Percentiles rank a stretch among this genome's conserved stretches.
These are phyloP conservation scores for Brachyptera risi DNA, from an alignment of 2,888 invertebrate genomes.

Conservation along the genomic window DNA sequence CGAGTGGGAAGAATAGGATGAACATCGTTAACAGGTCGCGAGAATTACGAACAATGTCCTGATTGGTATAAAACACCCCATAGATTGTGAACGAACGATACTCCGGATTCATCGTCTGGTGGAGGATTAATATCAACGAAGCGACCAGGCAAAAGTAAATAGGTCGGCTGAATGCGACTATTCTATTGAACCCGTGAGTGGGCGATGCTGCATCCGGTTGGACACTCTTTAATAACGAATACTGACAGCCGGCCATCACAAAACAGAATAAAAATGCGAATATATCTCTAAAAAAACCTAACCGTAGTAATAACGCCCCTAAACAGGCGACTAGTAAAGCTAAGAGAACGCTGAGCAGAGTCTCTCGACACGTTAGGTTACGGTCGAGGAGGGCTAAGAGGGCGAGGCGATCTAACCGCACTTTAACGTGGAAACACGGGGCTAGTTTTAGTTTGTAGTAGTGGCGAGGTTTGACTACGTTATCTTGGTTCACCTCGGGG, in stretches of 20 bases:
- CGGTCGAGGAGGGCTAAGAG: conserved; percentile 90
- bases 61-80: conserved; percentile 51
- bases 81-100: conserved; percentile 47
- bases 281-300: conserved; percentile 86
- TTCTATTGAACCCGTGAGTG: conserved; percentile 92
- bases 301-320: conserved; percentile 76
- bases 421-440: conserved; percentile 39
- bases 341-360: conserved; percentile 73
- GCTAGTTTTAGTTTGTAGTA: conserved; percentile 65
- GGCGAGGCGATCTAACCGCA: conserved; percentile 89
- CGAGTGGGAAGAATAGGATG: conserved; percentile 84
- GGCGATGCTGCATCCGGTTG: conserved; percentile 99
- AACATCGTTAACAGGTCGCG: conserved; percentile 74
- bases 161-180: conserved; percentile 86
- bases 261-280: conserved; percentile 94
- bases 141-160: conserved; percentile 81
- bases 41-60: conserved; percentile 59
- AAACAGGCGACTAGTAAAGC: conserved; percentile 81
- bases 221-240: conserved; percentile 75
- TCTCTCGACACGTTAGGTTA: conserved; percentile 79
- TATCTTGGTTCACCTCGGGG: conserved; percentile 36
- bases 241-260: conserved; percentile 97
- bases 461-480: conserved; percentile 45
- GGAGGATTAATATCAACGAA: conserved; percentile 41
- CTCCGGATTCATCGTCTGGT: conserved; percentile 45